Percentiles rank a stretch among this genome's conserved stretches.
These are phyloP conservation scores for Tenthredo amoena DNA, from an alignment of 2,888 invertebrate genomes.

Conservation along the genomic window DNA sequence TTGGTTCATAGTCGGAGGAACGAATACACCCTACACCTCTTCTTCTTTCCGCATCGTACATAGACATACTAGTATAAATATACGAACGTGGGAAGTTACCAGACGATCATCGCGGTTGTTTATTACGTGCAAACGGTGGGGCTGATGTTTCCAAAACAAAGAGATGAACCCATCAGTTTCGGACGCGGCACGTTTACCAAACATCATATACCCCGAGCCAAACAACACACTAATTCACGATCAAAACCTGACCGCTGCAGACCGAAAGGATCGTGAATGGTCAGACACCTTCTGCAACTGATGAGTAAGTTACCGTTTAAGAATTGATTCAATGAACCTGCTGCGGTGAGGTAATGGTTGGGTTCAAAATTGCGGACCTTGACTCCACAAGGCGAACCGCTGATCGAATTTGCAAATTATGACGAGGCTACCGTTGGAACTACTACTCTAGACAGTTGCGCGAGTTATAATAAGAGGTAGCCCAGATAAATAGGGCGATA, in stretches of 20 bases:
- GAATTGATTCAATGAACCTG: background rate
- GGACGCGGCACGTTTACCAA: background rate
- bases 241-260: background rate
- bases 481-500: constrained; percentile 55
- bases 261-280: background rate
- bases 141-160: background rate
- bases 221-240: background rate
- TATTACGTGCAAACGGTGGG: constrained; percentile 13
- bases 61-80: background rate
- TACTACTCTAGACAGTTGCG: constrained; percentile 47
- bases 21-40: background rate
- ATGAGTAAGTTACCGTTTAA: background rate
- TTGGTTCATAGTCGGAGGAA: background rate
- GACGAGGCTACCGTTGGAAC: constrained; percentile 34
- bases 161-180: background rate
- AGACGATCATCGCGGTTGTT: constrained; percentile 2
- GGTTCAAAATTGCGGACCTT: background rate
- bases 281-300: background rate
- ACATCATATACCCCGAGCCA: background rate
- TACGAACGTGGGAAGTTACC: background rate
- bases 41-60: background rate
- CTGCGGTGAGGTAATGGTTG: background rate
- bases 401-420: constrained; percentile 38
- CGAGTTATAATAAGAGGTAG: constrained; percentile 54
- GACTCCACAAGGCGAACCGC: background rate